Evolutionary conservation across 2,888 invertebrate genomes (phyloP), one percentile per base, ranked within the genome.

Genomic region (Drymonia ruficornis): DNA sequence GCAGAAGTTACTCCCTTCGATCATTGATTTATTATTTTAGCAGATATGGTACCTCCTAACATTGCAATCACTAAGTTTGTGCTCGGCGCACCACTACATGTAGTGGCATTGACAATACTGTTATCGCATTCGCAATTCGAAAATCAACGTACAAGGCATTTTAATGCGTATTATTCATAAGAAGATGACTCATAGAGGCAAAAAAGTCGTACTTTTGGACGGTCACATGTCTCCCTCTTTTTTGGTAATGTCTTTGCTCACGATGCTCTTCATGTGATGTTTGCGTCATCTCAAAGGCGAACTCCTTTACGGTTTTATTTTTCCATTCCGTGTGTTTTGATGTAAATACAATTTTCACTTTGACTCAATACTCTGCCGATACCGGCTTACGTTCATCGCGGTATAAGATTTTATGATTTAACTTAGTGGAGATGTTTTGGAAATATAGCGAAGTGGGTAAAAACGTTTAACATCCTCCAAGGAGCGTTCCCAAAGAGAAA

Each of bases 291-390:
- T 68, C 66, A 70, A 75, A 78, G 68, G 63, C 57, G 50, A 70
- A 63, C 56, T 67, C 50, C 50, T 61, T 63, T 65, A 65, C 57
- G 53, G 65, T 75, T 61, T 70, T 73, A 72, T 72, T 74, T 77
- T 80, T 61, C 63, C 62, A 62, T 45, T 59, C 50, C 23, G 61
- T 61, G 61, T 70, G 63, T 60, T 65, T 59, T 50, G 49, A 60
- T 59, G 70, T 66, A 72, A 75, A 74, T 76, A 77, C 67, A 72
- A 67, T 66, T 51, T 67, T 55, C 61, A 52, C 70, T 76, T 74
- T 76, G 70, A 72, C 61, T 62, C 61, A 61, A 72, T 74, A 72
- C 73, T 64, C 64, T 53, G 50, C 19, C 49, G 31, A 58, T 38
- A 12, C 16, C 38, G n/a, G 52, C 42, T 49, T 53, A 49, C 56